Percentiles rank a stretch among this genome's conserved stretches.
phyloP scores from a whole-genome alignment of 92 coral and sea anemone genomes.

The Actinernus sp. region DNA sequence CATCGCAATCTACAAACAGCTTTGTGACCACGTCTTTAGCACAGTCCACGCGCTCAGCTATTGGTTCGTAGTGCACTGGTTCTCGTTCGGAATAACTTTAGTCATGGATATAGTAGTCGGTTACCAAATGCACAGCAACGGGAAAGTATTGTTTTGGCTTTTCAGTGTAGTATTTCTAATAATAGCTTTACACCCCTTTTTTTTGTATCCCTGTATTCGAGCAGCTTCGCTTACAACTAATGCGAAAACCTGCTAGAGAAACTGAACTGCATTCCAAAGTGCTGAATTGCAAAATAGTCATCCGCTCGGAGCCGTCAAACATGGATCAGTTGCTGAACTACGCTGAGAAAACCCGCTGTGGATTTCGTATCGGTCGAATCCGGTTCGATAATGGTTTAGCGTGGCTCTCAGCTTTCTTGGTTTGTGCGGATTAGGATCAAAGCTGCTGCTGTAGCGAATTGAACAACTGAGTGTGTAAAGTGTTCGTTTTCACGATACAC shows the following conservation, averaged over 20 bases:
- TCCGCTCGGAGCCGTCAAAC: slow-evolving; percentile 15
- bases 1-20: slow-evolving; percentile 10
- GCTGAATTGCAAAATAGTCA: slow-evolving; percentile 3
- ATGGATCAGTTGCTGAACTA: slow-evolving; percentile 21
- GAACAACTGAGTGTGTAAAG: too few species aligned
- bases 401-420: slow-evolving; percentile 25
- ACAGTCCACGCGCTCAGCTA: slow-evolving; percentile 16
- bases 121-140: slow-evolving; percentile 3
- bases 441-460: too few species aligned
- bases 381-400: slow-evolving; percentile 25
- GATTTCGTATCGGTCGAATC: slow-evolving; percentile 29
- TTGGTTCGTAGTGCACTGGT: slow-evolving; percentile 35
- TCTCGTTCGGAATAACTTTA: slow-evolving; percentile 5
- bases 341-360: slow-evolving; percentile 19
- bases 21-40: slow-evolving; percentile 18
- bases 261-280: slow-evolving; percentile 7
- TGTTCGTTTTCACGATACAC: too few species aligned
- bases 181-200: slow-evolving; percentile 15
- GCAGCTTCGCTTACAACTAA: slow-evolving; percentile 37
- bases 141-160: slow-evolving; percentile 13
- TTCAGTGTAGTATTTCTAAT: slow-evolving; percentile 1
- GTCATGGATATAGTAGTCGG: slow-evolving; percentile 15
- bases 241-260: slow-evolving; percentile 20
- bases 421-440: slow-evolving; percentile 1
- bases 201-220: slow-evolving; percentile 14